Conservation (phyloP, 1,140 invertebrate genomes). For the Gryllus bimaculatus region DNA sequence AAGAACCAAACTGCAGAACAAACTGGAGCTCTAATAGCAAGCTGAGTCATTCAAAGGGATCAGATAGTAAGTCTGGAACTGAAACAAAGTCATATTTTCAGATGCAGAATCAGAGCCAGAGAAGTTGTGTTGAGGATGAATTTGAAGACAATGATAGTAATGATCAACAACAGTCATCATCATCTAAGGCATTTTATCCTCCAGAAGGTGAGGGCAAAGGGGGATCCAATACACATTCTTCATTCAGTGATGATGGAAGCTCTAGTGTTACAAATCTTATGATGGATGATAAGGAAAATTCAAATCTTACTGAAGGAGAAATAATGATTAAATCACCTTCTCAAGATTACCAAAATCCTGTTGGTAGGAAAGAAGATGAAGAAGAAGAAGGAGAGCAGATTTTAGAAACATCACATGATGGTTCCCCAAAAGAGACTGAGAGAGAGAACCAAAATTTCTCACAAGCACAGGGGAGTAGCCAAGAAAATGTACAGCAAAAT, state of each 20-base stretch:
- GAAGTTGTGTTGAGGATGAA: neutral
- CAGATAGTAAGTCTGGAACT: slow-evolving; percentile 21
- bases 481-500: too few species aligned
- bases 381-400: slow-evolving; percentile 21
- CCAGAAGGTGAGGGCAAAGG: neutral
- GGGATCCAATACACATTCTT: slow-evolving; percentile 4
- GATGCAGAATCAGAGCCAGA: neutral
- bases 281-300: neutral
- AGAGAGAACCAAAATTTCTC: neutral
- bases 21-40: slow-evolving; percentile 25
- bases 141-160: neutral
- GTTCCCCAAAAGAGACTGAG: neutral
- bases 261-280: slow-evolving; percentile 13
- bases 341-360: slow-evolving; percentile 21
- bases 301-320: neutral
- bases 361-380: slow-evolving; percentile 20
- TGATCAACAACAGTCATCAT: neutral
- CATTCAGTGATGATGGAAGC: slow-evolving; percentile 16
- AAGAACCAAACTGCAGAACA: slow-evolving; percentile 23
- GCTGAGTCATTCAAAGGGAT: neutral
- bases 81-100: slow-evolving; percentile 13
- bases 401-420: slow-evolving; percentile 4
- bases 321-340: slow-evolving; percentile 14
- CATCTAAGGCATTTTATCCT: neutral
- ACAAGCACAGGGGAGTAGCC: too few species aligned